phyloP scores from a whole-genome alignment of 2,113 vertebrate species.

The Clupea harengus region DNA sequence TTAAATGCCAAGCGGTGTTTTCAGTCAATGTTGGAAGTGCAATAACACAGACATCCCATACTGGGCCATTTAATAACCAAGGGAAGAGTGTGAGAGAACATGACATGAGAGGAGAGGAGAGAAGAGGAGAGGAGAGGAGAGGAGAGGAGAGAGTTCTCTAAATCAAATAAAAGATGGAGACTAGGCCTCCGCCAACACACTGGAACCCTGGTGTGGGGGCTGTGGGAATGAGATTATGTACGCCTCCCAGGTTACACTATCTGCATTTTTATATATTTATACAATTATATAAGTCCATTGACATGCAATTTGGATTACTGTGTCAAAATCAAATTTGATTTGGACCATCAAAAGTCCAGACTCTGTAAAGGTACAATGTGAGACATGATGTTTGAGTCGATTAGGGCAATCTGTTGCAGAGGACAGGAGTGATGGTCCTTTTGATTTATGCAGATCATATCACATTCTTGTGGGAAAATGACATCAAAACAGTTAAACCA shows the following conservation, averaged over 20 bases:
- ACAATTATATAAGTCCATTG: slow-evolving; percentile 46
- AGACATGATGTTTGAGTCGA: slow-evolving; percentile 36
- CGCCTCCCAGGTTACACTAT: slow-evolving; percentile 59
- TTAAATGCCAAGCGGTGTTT: slow-evolving; percentile 64
- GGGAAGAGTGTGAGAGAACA: slow-evolving; percentile 43
- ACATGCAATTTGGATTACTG: slow-evolving; percentile 52
- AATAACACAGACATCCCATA: slow-evolving; percentile 72
- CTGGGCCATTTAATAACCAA: slow-evolving; percentile 62
- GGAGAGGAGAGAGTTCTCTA: slow-evolving; percentile 44
- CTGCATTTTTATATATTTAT: slow-evolving; percentile 66
- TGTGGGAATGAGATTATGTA: slow-evolving; percentile 69
- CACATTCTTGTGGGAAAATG: background rate
- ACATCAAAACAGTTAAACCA: background rate
- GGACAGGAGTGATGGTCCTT: background rate
- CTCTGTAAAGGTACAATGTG: slow-evolving; percentile 31
- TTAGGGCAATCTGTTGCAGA: slow-evolving; percentile 7
- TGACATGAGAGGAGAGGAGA: background rate
- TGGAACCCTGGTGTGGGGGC: slow-evolving; percentile 68
- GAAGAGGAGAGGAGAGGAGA: background rate
- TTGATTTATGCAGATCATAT: slow-evolving; percentile 7
- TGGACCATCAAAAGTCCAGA: slow-evolving; percentile 51
- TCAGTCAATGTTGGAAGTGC: slow-evolving; percentile 68
- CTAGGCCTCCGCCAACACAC: slow-evolving; percentile 58
- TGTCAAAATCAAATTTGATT: slow-evolving; percentile 55
- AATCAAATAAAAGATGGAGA: slow-evolving; percentile 73